Base-by-base conservation (phyloP, 2,113 vertebrate species). In the Numida meleagris region DNA sequence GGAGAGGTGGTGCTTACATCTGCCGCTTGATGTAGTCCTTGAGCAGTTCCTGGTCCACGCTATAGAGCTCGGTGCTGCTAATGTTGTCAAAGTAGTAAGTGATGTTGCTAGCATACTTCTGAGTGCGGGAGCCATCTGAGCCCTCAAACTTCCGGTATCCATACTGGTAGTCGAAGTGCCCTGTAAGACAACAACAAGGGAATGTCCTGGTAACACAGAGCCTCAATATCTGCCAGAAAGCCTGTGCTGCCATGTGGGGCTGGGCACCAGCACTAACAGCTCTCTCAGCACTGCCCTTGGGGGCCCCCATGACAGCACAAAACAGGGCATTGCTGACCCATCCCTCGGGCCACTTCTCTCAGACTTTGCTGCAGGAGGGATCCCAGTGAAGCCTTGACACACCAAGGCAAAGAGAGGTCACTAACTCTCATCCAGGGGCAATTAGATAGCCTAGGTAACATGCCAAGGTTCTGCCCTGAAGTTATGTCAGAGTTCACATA, bases 1-100 rank as follows among this genome's bases (percentile, higher is more conserved):
- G 42, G 33, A 72, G 50, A 77, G 53, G 5, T 5, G 11, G 5
- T 66, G 97, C 99, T 98, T 95, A 99, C 99, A 99, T 99, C 97
- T 99, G 99, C 51, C 99, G 98, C 97, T 99, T 99, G 98, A 99
- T 99, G 97, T 99, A 99, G 96, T 99, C 99, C 94, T 99, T 99
- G 61, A 99, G 99, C 94, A 99, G 98, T 89, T 99, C 99, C 97
- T 99, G 99, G 94, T 99, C 99, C 71, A 99, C 98, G 0, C 98
- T 98, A 96, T 98, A 99, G 6, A 99, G 97, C 84, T 99, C 99
- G 0, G 98, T 98, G 88, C 99, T 99, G 98, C 99, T 99, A 98
- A 99, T 98, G 94, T 99, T 99, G 98, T 99, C 99, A 2, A 99
- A 99, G 95, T 99, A 99, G 96, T 99, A 99, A 51, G 99, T 99